Evolutionary conservation across 2,797 vertebrate species (phyloP).

Genomic region (Cygnus olor): DNA sequence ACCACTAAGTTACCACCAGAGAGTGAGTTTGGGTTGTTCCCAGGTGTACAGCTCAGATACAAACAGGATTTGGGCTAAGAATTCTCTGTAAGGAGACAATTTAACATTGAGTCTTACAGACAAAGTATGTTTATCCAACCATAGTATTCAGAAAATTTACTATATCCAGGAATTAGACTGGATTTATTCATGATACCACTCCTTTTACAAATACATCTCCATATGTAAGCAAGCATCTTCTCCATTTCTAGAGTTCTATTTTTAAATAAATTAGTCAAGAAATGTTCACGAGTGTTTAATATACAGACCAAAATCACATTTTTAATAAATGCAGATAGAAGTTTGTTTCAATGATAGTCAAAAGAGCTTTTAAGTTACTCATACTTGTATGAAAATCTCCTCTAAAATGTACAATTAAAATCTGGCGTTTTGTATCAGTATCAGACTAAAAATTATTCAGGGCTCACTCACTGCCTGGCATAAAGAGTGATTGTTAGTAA

Average conservation of each 20-base stretch:
- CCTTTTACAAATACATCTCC: not conserved
- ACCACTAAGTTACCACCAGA: not conserved
- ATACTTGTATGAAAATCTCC: not conserved
- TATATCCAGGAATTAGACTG: not conserved
- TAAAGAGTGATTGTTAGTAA: not conserved
- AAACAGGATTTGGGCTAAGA: not conserved
- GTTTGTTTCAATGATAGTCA: not conserved
- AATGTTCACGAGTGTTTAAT: not conserved
- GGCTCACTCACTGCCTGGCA: not conserved
- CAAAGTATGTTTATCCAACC: not conserved
- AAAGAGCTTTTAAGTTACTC: not conserved
- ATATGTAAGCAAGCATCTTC: not conserved
- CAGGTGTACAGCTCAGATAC: not conserved
- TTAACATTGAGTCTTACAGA: not conserved
- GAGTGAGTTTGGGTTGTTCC: not conserved
- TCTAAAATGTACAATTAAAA: not conserved
- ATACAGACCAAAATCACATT: not conserved
- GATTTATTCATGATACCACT: not conserved
- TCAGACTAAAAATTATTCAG: not conserved
- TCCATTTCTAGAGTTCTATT: not conserved
- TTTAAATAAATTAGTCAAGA: not conserved
- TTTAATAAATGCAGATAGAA: not conserved
- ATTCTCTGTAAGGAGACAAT: not conserved
- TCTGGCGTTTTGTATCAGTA: fast-evolving
- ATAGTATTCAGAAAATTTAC: not conserved